Conservation (phyloP, 2,888 invertebrate species). For the Yponomeuta cagnagella region DNA sequence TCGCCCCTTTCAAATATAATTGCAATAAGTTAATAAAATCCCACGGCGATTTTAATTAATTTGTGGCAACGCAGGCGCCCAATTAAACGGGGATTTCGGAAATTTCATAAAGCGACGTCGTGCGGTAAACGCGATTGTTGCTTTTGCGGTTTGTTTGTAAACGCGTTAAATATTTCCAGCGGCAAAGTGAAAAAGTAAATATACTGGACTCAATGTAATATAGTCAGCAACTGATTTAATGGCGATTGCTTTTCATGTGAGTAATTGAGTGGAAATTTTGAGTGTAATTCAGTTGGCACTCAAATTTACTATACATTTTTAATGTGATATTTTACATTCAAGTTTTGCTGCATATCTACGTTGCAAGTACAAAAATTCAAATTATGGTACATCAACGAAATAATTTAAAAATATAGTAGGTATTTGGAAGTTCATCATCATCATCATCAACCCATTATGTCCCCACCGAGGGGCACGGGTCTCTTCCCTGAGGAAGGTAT, state of each 20-base stretch:
- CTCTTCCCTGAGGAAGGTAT: no score
- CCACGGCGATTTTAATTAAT: constrained; percentile 64
- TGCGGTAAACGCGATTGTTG: constrained; percentile 41
- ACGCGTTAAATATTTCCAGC: constrained; percentile 24
- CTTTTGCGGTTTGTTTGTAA: constrained; percentile 39
- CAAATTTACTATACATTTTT: neutral
- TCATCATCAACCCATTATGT: no score
- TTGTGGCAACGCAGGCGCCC: constrained; percentile 57
- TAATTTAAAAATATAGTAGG: no score
- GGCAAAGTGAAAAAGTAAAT: constrained; percentile 33
- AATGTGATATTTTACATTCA: neutral
- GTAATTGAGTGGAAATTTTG: constrained; percentile 22
- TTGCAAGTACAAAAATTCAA: no score
- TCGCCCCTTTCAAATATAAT: constrained; percentile 59
- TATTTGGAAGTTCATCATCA: no score
- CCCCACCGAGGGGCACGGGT: no score
- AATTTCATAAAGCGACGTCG: constrained; percentile 48
- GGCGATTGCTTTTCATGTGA: constrained; percentile 29
- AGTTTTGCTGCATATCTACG: no score
- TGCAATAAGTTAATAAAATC: constrained; percentile 70
- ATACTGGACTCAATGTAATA: constrained; percentile 34
- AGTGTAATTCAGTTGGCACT: constrained; percentile 4
- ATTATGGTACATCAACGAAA: no score
- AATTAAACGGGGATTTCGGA: constrained; percentile 59
- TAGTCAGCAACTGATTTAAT: constrained; percentile 26